These are phyloP conservation scores for Ceraclea dissimilis DNA, from an alignment of 2,888 invertebrate genomes.

Conservation along the genomic window DNA sequence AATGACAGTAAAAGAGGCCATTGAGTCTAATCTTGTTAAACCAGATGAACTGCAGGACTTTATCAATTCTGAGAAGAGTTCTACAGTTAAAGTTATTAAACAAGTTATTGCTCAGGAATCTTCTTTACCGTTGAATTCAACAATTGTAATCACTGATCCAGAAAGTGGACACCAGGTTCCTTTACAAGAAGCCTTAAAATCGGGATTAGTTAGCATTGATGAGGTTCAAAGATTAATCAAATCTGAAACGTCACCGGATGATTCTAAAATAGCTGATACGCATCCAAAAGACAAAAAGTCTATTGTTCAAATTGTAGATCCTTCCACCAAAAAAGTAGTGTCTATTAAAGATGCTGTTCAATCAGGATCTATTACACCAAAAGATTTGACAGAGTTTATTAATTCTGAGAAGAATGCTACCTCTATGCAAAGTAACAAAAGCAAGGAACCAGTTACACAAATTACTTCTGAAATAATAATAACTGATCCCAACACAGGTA, in stretches of 20 bases:
- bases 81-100: constrained; percentile 21
- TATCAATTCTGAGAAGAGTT: constrained; percentile 19
- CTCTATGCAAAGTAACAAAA: constrained; percentile 48
- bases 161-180: constrained; percentile 39
- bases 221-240: constrained; percentile 29
- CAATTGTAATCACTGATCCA: constrained; percentile 33
- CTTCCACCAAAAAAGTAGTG: constrained; percentile 57
- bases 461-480: constrained; percentile 26
- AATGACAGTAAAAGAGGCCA: constrained; percentile 51
- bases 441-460: constrained; percentile 45
- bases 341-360: constrained; percentile 44
- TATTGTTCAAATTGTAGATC: constrained; percentile 60
- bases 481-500: constrained; percentile 37
- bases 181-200: constrained; percentile 42
- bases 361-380: constrained; percentile 33
- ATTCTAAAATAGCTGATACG: neutral
- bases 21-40: constrained; percentile 36
- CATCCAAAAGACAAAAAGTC: neutral
- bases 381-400: constrained; percentile 30
- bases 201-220: constrained; percentile 33
- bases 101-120: constrained; percentile 49
- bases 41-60: constrained; percentile 31
- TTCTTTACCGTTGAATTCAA: constrained; percentile 46
- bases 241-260: constrained; percentile 9
- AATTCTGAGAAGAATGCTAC: constrained; percentile 23